A percentile compares a stretch with the other conserved stretches of the same genome.
Conservation (phyloP, 2,797 vertebrate genomes). For the Paedocypris micromegethes region DNA sequence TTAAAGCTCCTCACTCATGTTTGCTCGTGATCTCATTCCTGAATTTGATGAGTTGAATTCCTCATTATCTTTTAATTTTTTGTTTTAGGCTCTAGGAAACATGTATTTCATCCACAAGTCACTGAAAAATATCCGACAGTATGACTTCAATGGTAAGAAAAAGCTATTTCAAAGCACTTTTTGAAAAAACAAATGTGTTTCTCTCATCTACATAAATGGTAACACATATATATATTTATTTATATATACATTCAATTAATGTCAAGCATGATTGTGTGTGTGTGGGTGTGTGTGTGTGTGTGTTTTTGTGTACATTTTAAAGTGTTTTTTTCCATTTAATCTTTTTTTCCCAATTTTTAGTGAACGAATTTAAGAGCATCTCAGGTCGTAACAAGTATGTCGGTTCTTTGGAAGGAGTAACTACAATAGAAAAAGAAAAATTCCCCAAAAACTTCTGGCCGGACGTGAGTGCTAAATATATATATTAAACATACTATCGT, state of each 20-base stretch:
- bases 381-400: constrained; percentile 59
- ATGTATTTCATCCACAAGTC: constrained; percentile 79
- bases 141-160: constrained; percentile 75
- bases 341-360: constrained; percentile 49
- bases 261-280: too few relatives aligned
- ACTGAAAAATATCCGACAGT: constrained; percentile 70
- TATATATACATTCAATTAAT: too few relatives aligned
- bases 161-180: too few relatives aligned
- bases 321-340: constrained; percentile 8
- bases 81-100: constrained; percentile 73
- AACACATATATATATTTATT: too few relatives aligned
- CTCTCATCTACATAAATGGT: too few relatives aligned
- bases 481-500: background rate
- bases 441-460: constrained; percentile 77
- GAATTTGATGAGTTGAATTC: too few relatives aligned
- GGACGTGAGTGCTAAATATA: constrained; percentile 66
- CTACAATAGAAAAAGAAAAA: constrained; percentile 75
- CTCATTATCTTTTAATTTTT: constrained; percentile 1
- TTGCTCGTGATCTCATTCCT: too few relatives aligned
- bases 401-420: constrained; percentile 64
- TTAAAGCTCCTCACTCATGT: constrained; percentile 15
- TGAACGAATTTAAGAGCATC: constrained; percentile 68
- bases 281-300: too few relatives aligned
- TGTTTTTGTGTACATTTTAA: constrained; percentile 10
- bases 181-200: too few relatives aligned